A percentile compares a stretch with the other conserved stretches of the same genome.
These are phyloP conservation scores for Notodonta ziczac DNA, from an alignment of 2,888 invertebrate genomes.

Conservation along the genomic window DNA sequence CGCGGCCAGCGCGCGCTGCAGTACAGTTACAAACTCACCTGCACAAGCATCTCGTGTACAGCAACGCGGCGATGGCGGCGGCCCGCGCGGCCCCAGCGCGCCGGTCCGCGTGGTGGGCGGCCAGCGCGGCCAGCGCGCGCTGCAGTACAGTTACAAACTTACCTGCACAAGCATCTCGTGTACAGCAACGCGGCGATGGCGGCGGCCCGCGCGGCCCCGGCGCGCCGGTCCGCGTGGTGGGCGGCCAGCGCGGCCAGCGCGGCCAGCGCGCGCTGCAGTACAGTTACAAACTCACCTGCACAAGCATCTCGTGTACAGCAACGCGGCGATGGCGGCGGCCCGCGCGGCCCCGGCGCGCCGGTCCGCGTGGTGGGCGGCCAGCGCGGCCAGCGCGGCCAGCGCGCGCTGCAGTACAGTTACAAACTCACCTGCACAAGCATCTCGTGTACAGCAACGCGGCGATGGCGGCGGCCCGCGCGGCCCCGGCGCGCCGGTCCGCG, in stretches of 20 bases:
- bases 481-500: slow-evolving; percentile 42
- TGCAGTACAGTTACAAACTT: slow-evolving; percentile 51
- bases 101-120: slow-evolving; percentile 49
- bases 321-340: slow-evolving; percentile 48
- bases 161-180: slow-evolving; percentile 63
- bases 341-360: slow-evolving; percentile 40
- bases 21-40: slow-evolving; percentile 46
- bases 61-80: slow-evolving; percentile 48
- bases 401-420: slow-evolving; percentile 57
- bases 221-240: slow-evolving; percentile 43
- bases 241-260: slow-evolving; percentile 59
- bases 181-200: slow-evolving; percentile 58
- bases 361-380: slow-evolving; percentile 54
- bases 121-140: slow-evolving; percentile 56
- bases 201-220: slow-evolving; percentile 44
- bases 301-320: slow-evolving; percentile 62
- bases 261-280: slow-evolving; percentile 67
- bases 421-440: slow-evolving; percentile 61
- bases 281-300: slow-evolving; percentile 49
- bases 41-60: slow-evolving; percentile 62
- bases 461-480: slow-evolving; percentile 45
- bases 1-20: slow-evolving; percentile 69
- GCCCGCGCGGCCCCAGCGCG: slow-evolving; percentile 42
- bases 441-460: slow-evolving; percentile 58
- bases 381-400: slow-evolving; percentile 58